Base-by-base conservation (phyloP, 2,888 invertebrate species). In the Drosophila eohydei region DNA sequence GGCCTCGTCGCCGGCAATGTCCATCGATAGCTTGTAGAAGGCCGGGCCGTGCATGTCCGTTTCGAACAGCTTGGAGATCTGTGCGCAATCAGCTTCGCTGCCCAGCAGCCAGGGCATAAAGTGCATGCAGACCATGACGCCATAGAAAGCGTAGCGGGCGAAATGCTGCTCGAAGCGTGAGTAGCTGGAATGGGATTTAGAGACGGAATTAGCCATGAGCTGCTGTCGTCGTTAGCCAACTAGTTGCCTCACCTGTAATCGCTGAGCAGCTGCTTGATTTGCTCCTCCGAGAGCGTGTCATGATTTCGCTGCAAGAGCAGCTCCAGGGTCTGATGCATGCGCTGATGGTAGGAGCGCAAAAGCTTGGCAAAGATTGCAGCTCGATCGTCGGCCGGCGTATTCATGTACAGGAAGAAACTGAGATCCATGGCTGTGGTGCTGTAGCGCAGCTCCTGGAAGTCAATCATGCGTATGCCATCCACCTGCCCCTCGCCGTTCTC, bases 371-470 rank as follows among this genome's bases (percentile, higher is more conserved):
- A 93, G 30, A 88, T 65, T 3, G 72, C 76, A 0, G 71, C 72
- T 1, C 91, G 90, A 7, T 83, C 70, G 2, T 74, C 71, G 5
- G 72, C 71, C 0, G 89, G 75, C 38, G 91, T 87, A 64, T 93
- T 93, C 78, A 93, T 91, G 68, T 90, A 93, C 86, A 93, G 84
- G 28, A 89, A 91, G 73, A 92, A 93, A 43, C 91, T 89, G 28
- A 93, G 72, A 66, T 93, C 93, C 34, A 92, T 74, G n/a, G 85
- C 88, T 4, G 89, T 90, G 34, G 90, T 88, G 44, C 92, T 91
- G 67, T 81, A 92, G 16, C 93, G 91, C 21, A 92, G 28, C 81
- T 92, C 92, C 84, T 93, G 92, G 78, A 92, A 93, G 75, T 93
- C 93, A 65, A 93, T 91, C 88, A 92, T 83, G 77, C 89, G 91